These are phyloP conservation scores for Aphelocoma californica DNA, from an alignment of 2,797 vertebrate genomes.

Conservation along the genomic window DNA sequence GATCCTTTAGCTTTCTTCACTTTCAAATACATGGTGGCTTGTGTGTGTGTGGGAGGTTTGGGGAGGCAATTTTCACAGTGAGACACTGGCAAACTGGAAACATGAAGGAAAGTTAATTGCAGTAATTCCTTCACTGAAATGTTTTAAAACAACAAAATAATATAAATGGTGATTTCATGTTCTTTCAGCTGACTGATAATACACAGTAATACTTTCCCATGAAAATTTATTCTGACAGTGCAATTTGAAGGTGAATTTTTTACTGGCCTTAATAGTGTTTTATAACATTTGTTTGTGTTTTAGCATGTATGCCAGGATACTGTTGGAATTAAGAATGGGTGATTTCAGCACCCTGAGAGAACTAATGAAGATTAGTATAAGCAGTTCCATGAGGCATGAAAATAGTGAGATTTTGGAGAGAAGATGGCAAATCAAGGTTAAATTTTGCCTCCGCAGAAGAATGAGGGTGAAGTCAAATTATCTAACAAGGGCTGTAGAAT, in stretches of 20 bases:
- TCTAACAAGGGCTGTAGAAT: neutral
- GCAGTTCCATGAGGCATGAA: neutral
- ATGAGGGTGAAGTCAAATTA: neutral
- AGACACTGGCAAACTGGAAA: neutral
- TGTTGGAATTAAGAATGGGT: neutral
- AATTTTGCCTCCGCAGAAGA: neutral
- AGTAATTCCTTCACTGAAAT: neutral
- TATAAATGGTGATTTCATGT: neutral
- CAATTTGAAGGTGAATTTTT: neutral
- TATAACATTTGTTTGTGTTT: neutral
- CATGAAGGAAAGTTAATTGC: neutral
- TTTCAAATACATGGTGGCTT: neutral
- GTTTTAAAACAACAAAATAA: neutral
- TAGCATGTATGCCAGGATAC: neutral
- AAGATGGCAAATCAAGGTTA: neutral
- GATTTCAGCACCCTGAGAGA: neutral
- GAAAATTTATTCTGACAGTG: neutral
- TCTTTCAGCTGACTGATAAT: neutral
- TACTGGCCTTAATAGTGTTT: neutral
- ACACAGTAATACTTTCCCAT: neutral
- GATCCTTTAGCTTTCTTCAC: neutral
- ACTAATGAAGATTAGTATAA: conserved; percentile 7
- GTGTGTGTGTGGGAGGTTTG: neutral
- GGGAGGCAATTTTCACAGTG: neutral
- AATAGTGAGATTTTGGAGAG: neutral